A percentile compares a stretch with the other conserved stretches of the same genome.
These are phyloP conservation scores for Onychostoma macrolepis DNA, from an alignment of 2,113 vertebrate species.

Conservation along the genomic window DNA sequence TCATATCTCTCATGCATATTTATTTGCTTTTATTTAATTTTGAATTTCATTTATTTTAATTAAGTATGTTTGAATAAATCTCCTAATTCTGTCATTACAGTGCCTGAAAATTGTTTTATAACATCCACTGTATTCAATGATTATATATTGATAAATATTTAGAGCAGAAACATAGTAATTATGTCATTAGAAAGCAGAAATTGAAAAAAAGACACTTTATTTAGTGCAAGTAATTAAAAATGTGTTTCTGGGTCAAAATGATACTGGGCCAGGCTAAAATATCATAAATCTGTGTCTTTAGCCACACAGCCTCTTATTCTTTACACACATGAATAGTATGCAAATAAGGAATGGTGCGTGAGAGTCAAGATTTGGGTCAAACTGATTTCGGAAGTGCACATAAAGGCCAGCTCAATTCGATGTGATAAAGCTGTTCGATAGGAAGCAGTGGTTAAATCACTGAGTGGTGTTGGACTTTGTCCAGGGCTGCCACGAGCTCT, in stretches of 20 bases:
- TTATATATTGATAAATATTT: neutral
- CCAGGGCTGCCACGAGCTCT: neutral
- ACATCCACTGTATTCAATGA: neutral
- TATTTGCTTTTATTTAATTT: neutral
- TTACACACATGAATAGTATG: neutral
- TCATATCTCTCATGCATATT: neutral
- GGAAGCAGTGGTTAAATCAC: neutral
- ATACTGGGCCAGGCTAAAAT: neutral
- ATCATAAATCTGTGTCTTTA: neutral
- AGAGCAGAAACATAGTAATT: neutral
- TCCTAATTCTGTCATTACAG: neutral
- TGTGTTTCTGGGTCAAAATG: neutral
- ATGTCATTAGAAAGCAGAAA: neutral
- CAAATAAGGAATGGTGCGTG: neutral
- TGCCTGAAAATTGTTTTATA: neutral
- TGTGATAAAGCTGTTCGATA: neutral
- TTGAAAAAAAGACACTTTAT: neutral
- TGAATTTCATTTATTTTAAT: neutral
- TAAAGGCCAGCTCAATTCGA: neutral
- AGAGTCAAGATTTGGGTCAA: neutral
- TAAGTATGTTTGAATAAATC: neutral
- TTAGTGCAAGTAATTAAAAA: neutral
- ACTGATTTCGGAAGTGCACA: constrained; percentile 8
- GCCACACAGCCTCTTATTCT: neutral
- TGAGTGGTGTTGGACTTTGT: constrained; percentile 28